phyloP scores from a whole-genome alignment of 1,140 invertebrate genomes.

The Drosophila pseudoobscura region DNA sequence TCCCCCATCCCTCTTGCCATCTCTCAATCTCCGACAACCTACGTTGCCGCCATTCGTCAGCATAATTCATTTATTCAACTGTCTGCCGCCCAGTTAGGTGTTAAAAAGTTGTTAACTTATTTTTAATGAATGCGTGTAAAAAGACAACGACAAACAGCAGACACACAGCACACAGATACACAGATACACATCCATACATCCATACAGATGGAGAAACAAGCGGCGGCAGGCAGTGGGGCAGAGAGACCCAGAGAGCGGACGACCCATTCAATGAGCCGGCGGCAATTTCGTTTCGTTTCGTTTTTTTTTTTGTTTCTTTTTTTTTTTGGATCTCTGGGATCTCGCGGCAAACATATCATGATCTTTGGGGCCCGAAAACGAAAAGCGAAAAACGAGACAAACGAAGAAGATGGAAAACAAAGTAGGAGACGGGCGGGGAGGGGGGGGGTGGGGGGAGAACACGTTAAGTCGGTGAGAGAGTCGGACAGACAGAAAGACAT shows the following conservation, averaged over 20 bases:
- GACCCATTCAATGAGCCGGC: constrained; percentile 40
- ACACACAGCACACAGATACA: constrained; percentile 5
- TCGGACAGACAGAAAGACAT: too few species aligned
- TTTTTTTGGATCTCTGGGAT: constrained; percentile 36
- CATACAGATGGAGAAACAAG: neutral
- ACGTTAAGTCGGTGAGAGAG: too few species aligned
- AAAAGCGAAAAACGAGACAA: constrained; percentile 48
- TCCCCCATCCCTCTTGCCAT: neutral
- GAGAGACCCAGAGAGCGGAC: constrained; percentile 6
- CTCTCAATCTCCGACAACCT: constrained; percentile 2
- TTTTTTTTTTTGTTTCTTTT: constrained; percentile 27
- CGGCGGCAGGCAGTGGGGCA: neutral
- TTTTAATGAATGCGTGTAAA: constrained; percentile 83
- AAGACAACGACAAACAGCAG: constrained; percentile 27
- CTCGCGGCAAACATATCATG: constrained; percentile 73
- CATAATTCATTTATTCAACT: constrained; percentile 82
- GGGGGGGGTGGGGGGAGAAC: neutral
- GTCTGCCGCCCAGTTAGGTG: constrained; percentile 82
- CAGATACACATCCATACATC: neutral
- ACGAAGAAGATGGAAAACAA: constrained; percentile 30
- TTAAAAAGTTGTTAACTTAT: constrained; percentile 83
- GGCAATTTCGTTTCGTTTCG: constrained; percentile 54
- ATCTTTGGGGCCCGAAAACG: constrained; percentile 27
- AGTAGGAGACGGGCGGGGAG: neutral
- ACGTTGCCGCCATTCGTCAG: constrained; percentile 66